Evolutionary conservation across 2,113 vertebrate species (phyloP).

Genomic region (Onychorhynchus coronatus): DNA sequence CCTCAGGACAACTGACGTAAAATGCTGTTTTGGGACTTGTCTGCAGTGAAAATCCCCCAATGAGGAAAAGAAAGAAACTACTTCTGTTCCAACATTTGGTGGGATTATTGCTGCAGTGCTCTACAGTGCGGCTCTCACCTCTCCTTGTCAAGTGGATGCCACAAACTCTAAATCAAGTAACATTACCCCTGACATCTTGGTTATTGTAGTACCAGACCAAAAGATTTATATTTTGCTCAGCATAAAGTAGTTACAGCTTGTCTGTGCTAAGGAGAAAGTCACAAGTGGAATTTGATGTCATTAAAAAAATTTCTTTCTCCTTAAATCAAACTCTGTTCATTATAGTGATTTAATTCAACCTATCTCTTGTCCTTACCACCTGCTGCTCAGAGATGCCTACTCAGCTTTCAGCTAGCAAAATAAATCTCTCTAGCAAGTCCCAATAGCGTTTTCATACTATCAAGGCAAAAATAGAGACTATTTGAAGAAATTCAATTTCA

Average conservation of each 20-base stretch:
- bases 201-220: neutral
- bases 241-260: neutral
- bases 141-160: neutral
- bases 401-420: conserved; percentile 31
- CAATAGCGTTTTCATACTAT: neutral
- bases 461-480: conserved; percentile 14
- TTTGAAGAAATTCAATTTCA: conserved; percentile 26
- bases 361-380: conserved; percentile 2
- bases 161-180: neutral
- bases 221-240: neutral
- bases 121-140: neutral
- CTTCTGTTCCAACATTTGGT: neutral
- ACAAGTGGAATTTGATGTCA: conserved; percentile 7
- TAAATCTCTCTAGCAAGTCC: neutral
- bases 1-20: neutral
- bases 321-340: neutral
- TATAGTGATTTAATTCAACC: neutral
- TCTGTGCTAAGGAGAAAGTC: neutral
- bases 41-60: neutral
- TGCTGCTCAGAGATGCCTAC: conserved; percentile 24
- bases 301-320: neutral
- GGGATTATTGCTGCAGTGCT: neutral
- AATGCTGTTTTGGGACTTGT: neutral
- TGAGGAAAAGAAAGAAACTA: neutral
- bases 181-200: neutral